Conservation (phyloP, 2,888 invertebrate genomes). For the Cephus rjabovi region DNA sequence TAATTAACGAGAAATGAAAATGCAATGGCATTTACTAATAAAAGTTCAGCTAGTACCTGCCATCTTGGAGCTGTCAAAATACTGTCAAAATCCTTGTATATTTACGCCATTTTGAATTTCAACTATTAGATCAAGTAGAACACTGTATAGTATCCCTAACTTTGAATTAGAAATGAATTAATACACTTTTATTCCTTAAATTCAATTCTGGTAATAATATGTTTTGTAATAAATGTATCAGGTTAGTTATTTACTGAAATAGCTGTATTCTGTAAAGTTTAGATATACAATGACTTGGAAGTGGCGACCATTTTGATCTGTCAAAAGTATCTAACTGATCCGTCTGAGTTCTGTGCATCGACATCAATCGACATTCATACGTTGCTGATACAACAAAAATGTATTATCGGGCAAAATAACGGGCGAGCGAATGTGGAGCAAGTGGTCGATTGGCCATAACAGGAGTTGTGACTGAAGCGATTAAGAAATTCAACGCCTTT, state of each 20-base stretch:
- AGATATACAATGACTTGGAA: background rate
- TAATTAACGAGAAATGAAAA: background rate
- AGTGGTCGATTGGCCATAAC: background rate
- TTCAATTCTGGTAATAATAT: background rate
- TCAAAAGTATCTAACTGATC: background rate
- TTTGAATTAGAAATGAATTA: background rate
- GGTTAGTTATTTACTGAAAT: background rate
- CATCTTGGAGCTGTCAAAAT: conserved; percentile 48
- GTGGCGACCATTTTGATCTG: background rate
- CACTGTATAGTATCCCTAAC: background rate
- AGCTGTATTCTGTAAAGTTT: background rate
- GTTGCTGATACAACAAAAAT: background rate
- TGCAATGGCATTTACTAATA: background rate
- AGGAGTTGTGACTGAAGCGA: background rate
- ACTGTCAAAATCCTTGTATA: background rate
- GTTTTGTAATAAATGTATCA: background rate
- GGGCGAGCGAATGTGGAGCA: background rate
- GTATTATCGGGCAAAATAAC: background rate
- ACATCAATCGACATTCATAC: background rate
- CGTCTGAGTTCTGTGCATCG: background rate
- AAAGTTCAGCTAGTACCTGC: conserved; percentile 15
- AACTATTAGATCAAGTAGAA: conserved; percentile 8
- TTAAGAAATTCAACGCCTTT: background rate
- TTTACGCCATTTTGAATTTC: conserved; percentile 1
- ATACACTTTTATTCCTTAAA: background rate